These are phyloP conservation scores for Microtus montanus DNA, from an alignment of 2,113 vertebrate species.

Conservation along the genomic window DNA sequence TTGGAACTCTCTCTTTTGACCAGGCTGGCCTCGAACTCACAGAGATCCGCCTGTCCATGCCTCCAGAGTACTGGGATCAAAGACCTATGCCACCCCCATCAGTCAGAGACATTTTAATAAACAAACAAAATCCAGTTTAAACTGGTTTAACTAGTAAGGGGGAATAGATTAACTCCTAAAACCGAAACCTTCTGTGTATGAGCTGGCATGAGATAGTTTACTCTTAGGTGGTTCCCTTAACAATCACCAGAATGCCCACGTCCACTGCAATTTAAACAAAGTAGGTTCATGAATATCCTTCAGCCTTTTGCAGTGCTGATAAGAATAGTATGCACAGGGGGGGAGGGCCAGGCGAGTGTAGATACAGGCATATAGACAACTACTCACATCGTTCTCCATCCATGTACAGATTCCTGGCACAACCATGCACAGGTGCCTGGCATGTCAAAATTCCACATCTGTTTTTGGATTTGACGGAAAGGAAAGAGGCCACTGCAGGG, in stretches of 20 bases:
- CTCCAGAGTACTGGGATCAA: background rate
- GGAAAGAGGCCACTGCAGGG: background rate
- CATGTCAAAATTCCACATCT: background rate
- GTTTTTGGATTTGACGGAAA: background rate
- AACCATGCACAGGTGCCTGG: too few relatives aligned
- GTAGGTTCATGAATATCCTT: background rate
- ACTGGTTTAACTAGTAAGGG: background rate
- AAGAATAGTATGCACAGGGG: background rate
- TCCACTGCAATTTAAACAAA: background rate
- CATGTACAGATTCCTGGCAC: background rate
- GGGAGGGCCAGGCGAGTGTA: background rate
- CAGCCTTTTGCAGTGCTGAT: background rate
- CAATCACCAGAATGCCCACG: background rate
- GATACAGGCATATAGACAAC: background rate
- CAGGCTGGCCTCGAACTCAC: background rate
- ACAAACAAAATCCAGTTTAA: background rate
- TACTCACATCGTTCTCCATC: accelerated
- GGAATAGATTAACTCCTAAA: background rate
- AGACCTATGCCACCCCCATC: background rate
- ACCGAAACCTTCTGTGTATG: background rate
- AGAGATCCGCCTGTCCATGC: background rate
- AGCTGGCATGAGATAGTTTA: background rate
- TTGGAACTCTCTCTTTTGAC: background rate
- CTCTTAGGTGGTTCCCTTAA: background rate
- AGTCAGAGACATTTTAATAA: background rate